These are phyloP conservation scores for Glossophaga mutica DNA, from an alignment of 2,797 vertebrate species.

Conservation along the genomic window DNA sequence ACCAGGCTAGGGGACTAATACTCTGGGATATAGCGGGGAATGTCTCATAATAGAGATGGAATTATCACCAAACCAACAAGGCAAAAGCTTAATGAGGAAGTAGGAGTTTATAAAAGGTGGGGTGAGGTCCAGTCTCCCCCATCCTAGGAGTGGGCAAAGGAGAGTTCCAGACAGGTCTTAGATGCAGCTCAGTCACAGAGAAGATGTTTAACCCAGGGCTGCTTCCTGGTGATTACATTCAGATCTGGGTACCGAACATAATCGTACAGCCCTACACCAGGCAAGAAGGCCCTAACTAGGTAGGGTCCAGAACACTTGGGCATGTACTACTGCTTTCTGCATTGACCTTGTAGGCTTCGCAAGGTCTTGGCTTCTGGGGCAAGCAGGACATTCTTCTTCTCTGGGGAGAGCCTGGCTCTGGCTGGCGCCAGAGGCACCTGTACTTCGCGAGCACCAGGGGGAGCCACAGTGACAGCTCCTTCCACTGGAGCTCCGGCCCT, in stretches of 20 bases:
- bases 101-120: background rate
- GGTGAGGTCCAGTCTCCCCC: background rate
- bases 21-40: background rate
- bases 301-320: background rate
- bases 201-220: background rate
- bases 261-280: background rate
- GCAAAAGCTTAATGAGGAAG: background rate
- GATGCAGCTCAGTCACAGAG: background rate
- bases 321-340: background rate
- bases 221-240: background rate
- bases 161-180: background rate
- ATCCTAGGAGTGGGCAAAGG: background rate
- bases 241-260: background rate
- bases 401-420: background rate
- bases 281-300: background rate
- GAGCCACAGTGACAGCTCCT: background rate
- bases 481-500: background rate
- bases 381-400: background rate
- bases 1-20: background rate
- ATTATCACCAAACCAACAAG: background rate
- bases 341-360: background rate
- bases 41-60: background rate
- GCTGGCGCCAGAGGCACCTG: background rate
- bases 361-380: background rate
- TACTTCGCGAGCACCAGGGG: slow-evolving; percentile 22